These are phyloP conservation scores for Dinothrombium tinctorium DNA, from an alignment of 1,140 invertebrate genomes.

Conservation along the genomic window DNA sequence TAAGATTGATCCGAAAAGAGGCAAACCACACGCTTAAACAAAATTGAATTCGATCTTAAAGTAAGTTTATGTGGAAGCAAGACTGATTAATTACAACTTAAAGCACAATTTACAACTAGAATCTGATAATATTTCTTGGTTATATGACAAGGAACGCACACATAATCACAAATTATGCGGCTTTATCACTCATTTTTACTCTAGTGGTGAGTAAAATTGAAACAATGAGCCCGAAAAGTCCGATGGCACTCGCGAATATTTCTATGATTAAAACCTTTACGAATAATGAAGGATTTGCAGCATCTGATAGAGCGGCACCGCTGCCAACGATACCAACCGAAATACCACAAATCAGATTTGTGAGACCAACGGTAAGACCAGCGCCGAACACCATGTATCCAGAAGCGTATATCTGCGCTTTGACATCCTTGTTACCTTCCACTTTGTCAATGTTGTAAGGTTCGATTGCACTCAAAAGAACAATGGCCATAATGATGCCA, in stretches of 20 bases:
- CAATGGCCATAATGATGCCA: slow-evolving; percentile 92
- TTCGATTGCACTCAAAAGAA: slow-evolving; percentile 55
- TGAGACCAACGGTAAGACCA: slow-evolving; percentile 71
- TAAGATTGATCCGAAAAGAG: too few species aligned
- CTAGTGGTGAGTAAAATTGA: slow-evolving; percentile 62
- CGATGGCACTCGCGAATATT: slow-evolving; percentile 93
- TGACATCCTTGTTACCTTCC: slow-evolving; percentile 2
- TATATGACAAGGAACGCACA: too few species aligned
- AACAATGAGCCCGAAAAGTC: slow-evolving; percentile 91
- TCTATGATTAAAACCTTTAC: slow-evolving; percentile 95
- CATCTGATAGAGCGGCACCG: slow-evolving; percentile 82
- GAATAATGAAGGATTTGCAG: slow-evolving; percentile 75
- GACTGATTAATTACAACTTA: too few species aligned
- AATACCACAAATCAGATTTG: slow-evolving; percentile 84
- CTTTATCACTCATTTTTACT: slow-evolving; percentile 38
- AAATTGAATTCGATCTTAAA: too few species aligned
- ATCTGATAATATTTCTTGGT: too few species aligned
- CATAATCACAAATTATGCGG: too few species aligned
- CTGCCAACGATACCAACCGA: slow-evolving; percentile 86
- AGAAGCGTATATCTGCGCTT: slow-evolving; percentile 13
- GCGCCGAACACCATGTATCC: slow-evolving; percentile 85
- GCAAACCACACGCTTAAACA: too few species aligned
- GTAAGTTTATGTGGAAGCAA: too few species aligned
- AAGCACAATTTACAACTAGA: too few species aligned
- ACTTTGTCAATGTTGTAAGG: slow-evolving; percentile 5